These are phyloP conservation scores for Cinclus mexicanus DNA, from an alignment of 2,113 vertebrate genomes.

Conservation along the genomic window DNA sequence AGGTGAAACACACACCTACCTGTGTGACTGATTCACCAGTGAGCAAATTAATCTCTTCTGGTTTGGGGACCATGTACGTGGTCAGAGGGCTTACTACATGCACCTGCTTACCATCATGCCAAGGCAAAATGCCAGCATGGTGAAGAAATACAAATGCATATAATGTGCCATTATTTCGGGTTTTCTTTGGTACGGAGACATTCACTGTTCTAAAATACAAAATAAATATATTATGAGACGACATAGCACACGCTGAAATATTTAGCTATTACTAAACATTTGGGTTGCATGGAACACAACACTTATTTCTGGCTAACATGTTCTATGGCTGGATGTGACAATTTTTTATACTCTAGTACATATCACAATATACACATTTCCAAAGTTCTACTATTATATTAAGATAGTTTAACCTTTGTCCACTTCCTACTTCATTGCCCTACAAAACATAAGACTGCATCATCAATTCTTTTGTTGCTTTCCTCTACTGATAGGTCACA, in stretches of 20 bases:
- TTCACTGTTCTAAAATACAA: conserved; percentile 84
- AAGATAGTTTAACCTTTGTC: neutral
- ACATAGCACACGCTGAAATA: neutral
- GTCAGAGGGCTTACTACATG: conserved; percentile 93
- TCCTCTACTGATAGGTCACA: neutral
- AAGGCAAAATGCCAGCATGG: conserved; percentile 86
- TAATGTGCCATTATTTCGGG: conserved; percentile 91
- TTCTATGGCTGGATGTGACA: neutral
- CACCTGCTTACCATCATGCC: conserved; percentile 90
- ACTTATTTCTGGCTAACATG: neutral
- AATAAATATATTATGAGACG: neutral
- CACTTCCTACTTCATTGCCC: neutral
- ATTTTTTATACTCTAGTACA: neutral
- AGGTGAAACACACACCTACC: conserved; percentile 65
- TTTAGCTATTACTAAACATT: neutral
- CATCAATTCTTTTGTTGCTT: neutral
- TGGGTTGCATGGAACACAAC: neutral
- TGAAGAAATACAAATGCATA: conserved; percentile 93
- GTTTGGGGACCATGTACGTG: conserved; percentile 93
- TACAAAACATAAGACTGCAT: neutral
- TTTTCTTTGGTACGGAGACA: conserved; percentile 94
- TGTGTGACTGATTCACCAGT: conserved; percentile 80
- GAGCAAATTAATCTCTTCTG: conserved; percentile 91
- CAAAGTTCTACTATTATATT: neutral
- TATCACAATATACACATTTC: neutral